Evolutionary conservation across 2,113 vertebrate genomes (phyloP).

Genomic region (Tenebrosternarchus preto): DNA sequence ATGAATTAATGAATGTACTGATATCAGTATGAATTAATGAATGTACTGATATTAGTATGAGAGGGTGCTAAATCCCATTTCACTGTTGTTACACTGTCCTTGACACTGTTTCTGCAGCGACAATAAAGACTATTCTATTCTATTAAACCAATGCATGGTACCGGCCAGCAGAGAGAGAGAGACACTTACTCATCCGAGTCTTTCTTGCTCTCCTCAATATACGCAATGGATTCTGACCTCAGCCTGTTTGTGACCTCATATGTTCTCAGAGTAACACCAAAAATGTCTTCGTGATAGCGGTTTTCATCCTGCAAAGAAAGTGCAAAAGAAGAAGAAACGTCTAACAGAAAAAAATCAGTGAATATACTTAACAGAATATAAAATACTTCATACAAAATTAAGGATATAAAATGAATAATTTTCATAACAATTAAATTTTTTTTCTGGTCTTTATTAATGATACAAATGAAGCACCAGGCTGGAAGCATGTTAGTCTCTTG

Average conservation of each 20-base stretch:
- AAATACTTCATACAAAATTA: neutral
- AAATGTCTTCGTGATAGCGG: constrained; percentile 97
- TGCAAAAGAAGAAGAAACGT: neutral
- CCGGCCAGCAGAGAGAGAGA: neutral
- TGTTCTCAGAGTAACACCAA: constrained; percentile 94
- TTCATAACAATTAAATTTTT: neutral
- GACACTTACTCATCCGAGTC: constrained; percentile 91
- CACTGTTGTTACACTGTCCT: too few relatives aligned
- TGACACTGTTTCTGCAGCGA: too few relatives aligned
- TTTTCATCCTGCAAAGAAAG: constrained; percentile 84
- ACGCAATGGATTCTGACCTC: constrained; percentile 96
- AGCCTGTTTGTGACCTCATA: constrained; percentile 98
- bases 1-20: neutral
- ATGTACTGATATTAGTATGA: neutral
- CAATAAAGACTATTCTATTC: too few relatives aligned
- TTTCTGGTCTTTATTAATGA: too few relatives aligned
- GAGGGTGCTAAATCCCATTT: too few relatives aligned
- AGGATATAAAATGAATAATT: neutral
- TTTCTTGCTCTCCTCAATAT: constrained; percentile 97
- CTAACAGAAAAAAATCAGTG: neutral
- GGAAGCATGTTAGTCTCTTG: too few relatives aligned
- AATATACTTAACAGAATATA: neutral
- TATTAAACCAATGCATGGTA: too few relatives aligned
- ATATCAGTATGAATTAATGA: neutral
- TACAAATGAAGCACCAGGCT: too few relatives aligned